Evolutionary conservation across 2,888 invertebrate genomes (phyloP), one percentile per base, ranked within the genome.

Genomic region (Gandaritis pyraliata): DNA sequence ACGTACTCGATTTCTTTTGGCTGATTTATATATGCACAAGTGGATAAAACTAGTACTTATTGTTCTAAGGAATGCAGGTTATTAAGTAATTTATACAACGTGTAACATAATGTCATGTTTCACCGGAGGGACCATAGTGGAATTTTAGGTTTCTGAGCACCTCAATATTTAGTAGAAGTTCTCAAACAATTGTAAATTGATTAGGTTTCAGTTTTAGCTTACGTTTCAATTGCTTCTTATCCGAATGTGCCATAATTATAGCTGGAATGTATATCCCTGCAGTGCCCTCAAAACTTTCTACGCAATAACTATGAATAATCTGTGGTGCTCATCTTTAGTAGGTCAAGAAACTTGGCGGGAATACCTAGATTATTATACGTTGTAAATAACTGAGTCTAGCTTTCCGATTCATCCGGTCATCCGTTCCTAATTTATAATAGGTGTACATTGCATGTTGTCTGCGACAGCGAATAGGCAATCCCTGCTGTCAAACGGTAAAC

Each of bases 1-100:
- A 8, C 58, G 53, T 66, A 62, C 43, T 70, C 58, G 67, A 65
- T 69, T 67, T 64, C 45, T 58, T 61, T 65, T 50, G 38, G 36
- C 43, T 64, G 69, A 59, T 58, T 43, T 61, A 58, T 55, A 47
- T 10, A 38, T 6, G 23, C 7, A 48, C 15, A 30, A 45, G n/a
- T 54, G n/a, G 16, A 7, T 45, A 29, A 33, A 33, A 43, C n/a
- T 4, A 0, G 15, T 43, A 15, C n/a, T 10, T 45, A 45, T 41
- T 38, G 38, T 38, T 41, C 45, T 45, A 18, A 45, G 18, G 45
- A 18, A 45, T 18, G 10, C 45, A 45, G 45, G 41, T 15, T 23
- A 23, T 23, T 23, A 23, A 23, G 23, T 23, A 23, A 23, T 6
- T 23, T 23, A 23, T 0, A 1, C 6, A 23, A 23, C 23, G 2